Percentiles rank a stretch among this genome's conserved stretches.
phyloP scores from a whole-genome alignment of 2,888 invertebrate species.

The Muscina levida region DNA sequence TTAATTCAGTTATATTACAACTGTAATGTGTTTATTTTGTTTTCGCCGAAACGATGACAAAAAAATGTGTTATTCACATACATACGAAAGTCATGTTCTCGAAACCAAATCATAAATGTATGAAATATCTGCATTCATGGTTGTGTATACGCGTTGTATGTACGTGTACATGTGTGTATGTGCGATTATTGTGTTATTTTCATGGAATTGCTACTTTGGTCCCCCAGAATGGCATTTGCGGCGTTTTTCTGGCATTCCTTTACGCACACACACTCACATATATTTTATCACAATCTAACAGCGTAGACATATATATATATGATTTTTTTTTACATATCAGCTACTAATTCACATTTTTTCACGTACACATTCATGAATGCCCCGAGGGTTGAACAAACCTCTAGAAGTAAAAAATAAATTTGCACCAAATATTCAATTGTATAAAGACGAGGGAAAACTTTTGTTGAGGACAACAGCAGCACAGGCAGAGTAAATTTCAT shows the following conservation, averaged over 20 bases:
- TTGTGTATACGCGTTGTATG: not conserved
- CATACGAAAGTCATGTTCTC: not conserved
- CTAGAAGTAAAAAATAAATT: conserved; percentile 5
- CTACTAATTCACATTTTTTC: conserved; percentile 27
- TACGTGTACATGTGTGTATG: not conserved
- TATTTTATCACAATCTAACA: not conserved
- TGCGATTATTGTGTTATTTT: conserved; percentile 31
- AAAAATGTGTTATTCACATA: conserved; percentile 10
- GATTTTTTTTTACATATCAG: no score
- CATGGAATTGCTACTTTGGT: conserved; percentile 43
- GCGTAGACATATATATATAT: not conserved
- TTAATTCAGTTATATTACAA: conserved; percentile 45
- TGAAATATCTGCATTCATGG: not conserved
- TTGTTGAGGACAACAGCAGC: conserved; percentile 4
- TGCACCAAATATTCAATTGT: conserved; percentile 26
- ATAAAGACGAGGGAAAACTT: not conserved
- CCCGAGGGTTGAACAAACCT: conserved; percentile 20
- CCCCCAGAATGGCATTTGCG: conserved; percentile 43
- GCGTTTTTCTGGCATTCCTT: conserved; percentile 32
- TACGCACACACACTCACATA: conserved; percentile 4
- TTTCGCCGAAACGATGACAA: conserved; percentile 10
- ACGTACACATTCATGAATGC: not conserved
- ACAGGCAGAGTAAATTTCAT: conserved; percentile 30
- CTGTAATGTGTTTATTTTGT: conserved; percentile 27
- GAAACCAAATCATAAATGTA: not conserved